phyloP scores from a whole-genome alignment of 2,113 vertebrate genomes.

The Aphyosemion australe region DNA sequence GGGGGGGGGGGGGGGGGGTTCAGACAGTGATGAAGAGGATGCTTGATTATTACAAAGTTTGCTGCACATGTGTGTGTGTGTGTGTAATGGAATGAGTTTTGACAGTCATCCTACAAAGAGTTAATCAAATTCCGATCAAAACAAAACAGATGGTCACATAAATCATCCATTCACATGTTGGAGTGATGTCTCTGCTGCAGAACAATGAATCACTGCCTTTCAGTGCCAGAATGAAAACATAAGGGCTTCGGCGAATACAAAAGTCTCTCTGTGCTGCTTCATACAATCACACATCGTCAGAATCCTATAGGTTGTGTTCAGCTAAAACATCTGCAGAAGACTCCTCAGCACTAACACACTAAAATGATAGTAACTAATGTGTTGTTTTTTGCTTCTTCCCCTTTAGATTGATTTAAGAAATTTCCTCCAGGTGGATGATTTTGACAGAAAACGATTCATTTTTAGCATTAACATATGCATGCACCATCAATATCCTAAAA shows the following conservation, averaged over 20 bases:
- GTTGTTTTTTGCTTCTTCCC: not conserved
- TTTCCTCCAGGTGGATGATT: slow-evolving; percentile 22
- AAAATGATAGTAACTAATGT: not conserved
- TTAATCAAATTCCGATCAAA: slow-evolving; percentile 71
- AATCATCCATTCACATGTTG: slow-evolving; percentile 72
- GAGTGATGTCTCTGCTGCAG: slow-evolving; percentile 59
- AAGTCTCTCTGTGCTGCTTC: slow-evolving; percentile 28
- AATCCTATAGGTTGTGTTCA: not conserved
- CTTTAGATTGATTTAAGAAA: too few species aligned
- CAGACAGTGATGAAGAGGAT: slow-evolving; percentile 36
- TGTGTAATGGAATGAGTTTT: slow-evolving; percentile 36
- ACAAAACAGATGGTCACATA: slow-evolving; percentile 73
- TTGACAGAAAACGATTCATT: slow-evolving; percentile 3
- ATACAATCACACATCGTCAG: slow-evolving; percentile 1
- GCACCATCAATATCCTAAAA: slow-evolving; percentile 40
- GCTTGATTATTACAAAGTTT: slow-evolving; percentile 56
- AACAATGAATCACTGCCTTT: slow-evolving; percentile 72
- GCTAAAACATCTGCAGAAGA: not conserved
- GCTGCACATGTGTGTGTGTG: not conserved
- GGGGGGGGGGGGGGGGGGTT: too few species aligned
- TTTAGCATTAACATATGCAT: slow-evolving; percentile 6
- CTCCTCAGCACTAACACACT: not conserved
- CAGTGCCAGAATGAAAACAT: slow-evolving; percentile 58
- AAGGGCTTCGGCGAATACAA: slow-evolving; percentile 44
- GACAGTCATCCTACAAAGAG: slow-evolving; percentile 61